These are phyloP conservation scores for Scrobipalpa costella DNA, from an alignment of 2,888 invertebrate species.

Conservation along the genomic window DNA sequence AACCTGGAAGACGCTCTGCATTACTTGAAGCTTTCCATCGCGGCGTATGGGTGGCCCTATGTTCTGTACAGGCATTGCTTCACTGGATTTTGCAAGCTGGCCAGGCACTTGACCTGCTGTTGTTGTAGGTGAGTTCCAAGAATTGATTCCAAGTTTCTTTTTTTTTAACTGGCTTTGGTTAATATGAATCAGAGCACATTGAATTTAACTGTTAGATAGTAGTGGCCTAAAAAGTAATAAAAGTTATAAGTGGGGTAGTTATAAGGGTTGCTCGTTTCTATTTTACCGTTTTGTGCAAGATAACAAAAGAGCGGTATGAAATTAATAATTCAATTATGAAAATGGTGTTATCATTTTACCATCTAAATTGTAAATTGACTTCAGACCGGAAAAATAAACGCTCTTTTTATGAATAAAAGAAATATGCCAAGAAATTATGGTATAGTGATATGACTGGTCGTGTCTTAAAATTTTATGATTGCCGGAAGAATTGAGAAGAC, in stretches of 20 bases:
- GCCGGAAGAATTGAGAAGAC: neutral
- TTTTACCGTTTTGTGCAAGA: neutral
- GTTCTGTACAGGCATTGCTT: constrained; percentile 89
- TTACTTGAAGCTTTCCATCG: constrained; percentile 89
- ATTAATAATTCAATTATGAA: neutral
- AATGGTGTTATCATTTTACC: neutral
- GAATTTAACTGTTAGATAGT: no score
- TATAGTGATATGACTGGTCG: neutral
- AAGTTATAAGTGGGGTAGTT: no score
- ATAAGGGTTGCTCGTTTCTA: neutral
- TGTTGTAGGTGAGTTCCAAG: constrained; percentile 82
- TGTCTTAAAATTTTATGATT: neutral
- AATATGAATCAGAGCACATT: no score
- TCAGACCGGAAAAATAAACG: no score
- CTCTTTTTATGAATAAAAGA: no score
- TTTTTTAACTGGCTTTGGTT: no score
- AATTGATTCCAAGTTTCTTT: neutral
- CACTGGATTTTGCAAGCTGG: constrained; percentile 87
- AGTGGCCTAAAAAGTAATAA: neutral
- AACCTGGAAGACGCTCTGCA: constrained; percentile 87
- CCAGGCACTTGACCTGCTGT: constrained; percentile 86
- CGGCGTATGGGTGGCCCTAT: constrained; percentile 94
- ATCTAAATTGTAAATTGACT: neutral
- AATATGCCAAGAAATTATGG: no score
- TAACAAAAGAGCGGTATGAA: neutral